These are phyloP conservation scores for Pogonomyrmex barbatus DNA, from an alignment of 1,140 invertebrate species.

Conservation along the genomic window DNA sequence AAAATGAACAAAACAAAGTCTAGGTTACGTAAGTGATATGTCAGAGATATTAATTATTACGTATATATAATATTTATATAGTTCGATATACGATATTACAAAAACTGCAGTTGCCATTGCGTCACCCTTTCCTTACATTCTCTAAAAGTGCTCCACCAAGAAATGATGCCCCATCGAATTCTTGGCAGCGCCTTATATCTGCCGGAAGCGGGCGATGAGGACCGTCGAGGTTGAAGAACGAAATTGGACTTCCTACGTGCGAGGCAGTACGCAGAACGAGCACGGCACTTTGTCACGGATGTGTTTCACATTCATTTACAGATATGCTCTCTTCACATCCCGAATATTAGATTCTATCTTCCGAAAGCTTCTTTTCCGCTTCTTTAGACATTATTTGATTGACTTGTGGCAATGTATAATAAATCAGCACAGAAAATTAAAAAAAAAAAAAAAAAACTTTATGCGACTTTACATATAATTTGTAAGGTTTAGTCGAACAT, in stretches of 20 bases:
- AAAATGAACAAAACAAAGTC: background rate
- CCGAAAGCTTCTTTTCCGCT: background rate
- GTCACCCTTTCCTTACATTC: background rate
- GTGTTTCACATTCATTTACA: conserved; percentile 56
- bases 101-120: background rate
- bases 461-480: background rate
- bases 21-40: conserved; percentile 4
- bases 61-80: background rate
- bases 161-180: conserved; percentile 66
- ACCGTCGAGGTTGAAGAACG: conserved; percentile 53
- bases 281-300: conserved; percentile 49
- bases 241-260: conserved; percentile 51
- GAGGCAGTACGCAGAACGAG: conserved; percentile 22
- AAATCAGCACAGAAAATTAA: background rate
- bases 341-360: conserved; percentile 25
- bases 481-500: background rate
- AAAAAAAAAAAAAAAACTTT: background rate
- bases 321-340: conserved; percentile 2
- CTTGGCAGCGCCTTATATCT: conserved; percentile 52
- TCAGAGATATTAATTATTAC: conserved; percentile 34
- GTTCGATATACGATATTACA: background rate
- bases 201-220: conserved; percentile 41
- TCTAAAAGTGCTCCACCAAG: conserved; percentile 47
- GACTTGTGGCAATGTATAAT: background rate
- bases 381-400: background rate